Base-by-base conservation (phyloP, 2,113 vertebrate species). In the Sinocyclocheilus grahami region DNA sequence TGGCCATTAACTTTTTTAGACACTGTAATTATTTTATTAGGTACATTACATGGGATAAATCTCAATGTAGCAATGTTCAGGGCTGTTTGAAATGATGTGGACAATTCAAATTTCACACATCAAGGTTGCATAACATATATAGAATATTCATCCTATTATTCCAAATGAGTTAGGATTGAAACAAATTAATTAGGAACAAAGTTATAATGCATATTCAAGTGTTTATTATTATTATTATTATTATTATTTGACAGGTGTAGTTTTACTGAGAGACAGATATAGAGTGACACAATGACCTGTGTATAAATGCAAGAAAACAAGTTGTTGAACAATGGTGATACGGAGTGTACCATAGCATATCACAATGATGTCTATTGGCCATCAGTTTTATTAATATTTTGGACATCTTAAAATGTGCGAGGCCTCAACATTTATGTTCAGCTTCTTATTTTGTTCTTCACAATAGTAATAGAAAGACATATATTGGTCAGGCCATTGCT, bases 401-500 rank as follows among this genome's bases (percentile, higher is more conserved):
- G 39, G 39, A 39, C 39, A 39, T 39, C 37, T 37, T 37, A 33
- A 33, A 33, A 33, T 33, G 16, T 69, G 30, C 4, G 14, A 69
- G 2, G 24, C 5, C 30, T 33, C 67, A 27, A 24, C 22, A 2
- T 39, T 39, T 7, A 39, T 39, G 22, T n/a, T 46, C 30, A 16
- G 16, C 65, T 86, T 78, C 90, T 80, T 37, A 65, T 83, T 88
- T 89, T 85, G 88, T 58, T 85, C 83, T 90, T 83, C 80, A 62
- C 60, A 62, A 62, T 62, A 24, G 60, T 24, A 10, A 24, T 24
- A 63, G 11, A 27, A 11, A 4, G n/a, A 63, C 24, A 63, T 24
- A 24, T 12, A 12, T 11, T 63, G 22, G n/a, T 20, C 4, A 63
- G 60, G 10, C n/a, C 37, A 37, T 5, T 5, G 37, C 37, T 37